Evolutionary conservation across 2,113 vertebrate genomes (phyloP), one percentile per base, ranked within the genome.

Genomic region (Ptilorrhoa leucosticta): DNA sequence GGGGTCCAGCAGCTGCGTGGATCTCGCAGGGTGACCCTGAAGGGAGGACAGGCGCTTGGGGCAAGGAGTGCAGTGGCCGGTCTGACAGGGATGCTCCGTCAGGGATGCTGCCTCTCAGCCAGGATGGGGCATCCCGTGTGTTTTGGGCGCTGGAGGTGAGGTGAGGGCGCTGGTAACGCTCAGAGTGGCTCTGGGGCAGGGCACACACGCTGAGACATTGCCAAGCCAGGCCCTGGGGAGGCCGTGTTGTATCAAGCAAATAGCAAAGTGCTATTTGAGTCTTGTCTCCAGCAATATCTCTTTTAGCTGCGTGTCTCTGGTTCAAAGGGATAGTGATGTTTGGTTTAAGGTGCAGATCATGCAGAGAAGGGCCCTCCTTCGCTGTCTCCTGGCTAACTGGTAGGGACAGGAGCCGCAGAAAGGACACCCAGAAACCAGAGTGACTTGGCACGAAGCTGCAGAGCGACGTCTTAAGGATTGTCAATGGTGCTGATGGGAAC

Each of bases 201-300:
- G 66, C 56, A 22, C 11, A 1, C 33, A 18, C 1, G 0, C 42
- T 50, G 44, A 50, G 58, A 16, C 27, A 6, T 15, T 0, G 0
- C 37, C 35, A 9, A 15, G 42, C 8, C 15, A 2, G 42, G 45
- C 66, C 56, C 39, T 20, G 15, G 78, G 48, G 42, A 44, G 13
- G 23, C 15, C 31, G 39, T 11, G 42, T 19, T 58, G 3, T 2
- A 13, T 7, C 35, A 35, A 37, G 80, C 77, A 91, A 78, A 79
- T 3, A 33, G 89, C 50, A 51, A 31, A 60, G 31, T 7, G 48
- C 28, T 23, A 0, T 24, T 23, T 10, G 88, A 58, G 50, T 10
- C 8, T 60, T 39, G 71, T 56, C 37, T 51, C 39, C 9, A 37
- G 89, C 16, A 31, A 0, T 16, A 1, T 17, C 22, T 47, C 9